Percentiles rank a stretch among this genome's conserved stretches.
Conservation (phyloP, 2,113 vertebrate species). For the Tauraco erythrolophus region DNA sequence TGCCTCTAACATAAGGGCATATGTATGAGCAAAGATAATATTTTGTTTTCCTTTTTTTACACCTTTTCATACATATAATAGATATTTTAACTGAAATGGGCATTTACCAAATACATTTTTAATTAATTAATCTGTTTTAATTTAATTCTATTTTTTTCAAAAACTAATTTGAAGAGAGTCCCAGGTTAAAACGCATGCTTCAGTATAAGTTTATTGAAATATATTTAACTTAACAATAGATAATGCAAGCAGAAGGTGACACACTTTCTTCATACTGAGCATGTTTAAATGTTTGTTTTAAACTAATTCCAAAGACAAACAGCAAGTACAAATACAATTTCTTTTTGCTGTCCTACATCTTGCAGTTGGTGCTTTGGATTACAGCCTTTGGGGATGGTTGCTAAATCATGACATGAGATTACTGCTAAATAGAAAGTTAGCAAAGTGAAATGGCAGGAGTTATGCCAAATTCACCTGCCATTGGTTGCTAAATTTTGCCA, state of each 20-base stretch:
- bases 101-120: background rate
- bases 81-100: background rate
- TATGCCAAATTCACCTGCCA: background rate
- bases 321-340: slow-evolving; percentile 1
- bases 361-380: background rate
- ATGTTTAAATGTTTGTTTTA: background rate
- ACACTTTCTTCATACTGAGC: background rate
- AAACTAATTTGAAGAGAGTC: background rate
- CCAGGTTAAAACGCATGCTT: background rate
- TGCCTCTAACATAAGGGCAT: background rate
- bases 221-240: background rate
- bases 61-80: background rate
- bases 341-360: background rate
- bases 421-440: background rate
- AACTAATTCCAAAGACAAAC: slow-evolving; percentile 20
- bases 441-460: background rate
- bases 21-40: background rate
- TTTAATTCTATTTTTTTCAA: background rate
- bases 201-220: background rate
- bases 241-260: background rate
- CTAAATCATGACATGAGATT: background rate
- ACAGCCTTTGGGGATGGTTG: background rate
- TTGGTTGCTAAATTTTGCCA: background rate
- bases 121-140: background rate
- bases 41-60: background rate